A percentile compares a stretch with the other conserved stretches of the same genome.
phyloP scores from a whole-genome alignment of 1,140 invertebrate genomes.

The Pissodes strobi region DNA sequence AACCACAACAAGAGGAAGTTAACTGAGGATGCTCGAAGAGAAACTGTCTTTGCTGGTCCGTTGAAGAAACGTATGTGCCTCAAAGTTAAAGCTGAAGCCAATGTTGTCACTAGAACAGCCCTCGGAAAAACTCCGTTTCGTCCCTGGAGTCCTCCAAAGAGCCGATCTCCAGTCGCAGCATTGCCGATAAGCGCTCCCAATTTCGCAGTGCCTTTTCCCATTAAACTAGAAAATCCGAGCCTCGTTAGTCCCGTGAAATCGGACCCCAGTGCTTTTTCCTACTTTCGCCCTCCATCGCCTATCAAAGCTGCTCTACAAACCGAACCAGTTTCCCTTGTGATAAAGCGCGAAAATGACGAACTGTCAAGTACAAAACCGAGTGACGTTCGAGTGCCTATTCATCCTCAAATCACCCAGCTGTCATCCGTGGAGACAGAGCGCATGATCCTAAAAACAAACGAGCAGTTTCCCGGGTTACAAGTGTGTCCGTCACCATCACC shows the following conservation, averaged over 20 bases:
- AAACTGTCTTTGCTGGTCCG: slow-evolving; percentile 56
- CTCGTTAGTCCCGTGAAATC: not conserved
- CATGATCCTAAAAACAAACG: slow-evolving; percentile 42
- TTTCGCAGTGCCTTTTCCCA: slow-evolving; percentile 28
- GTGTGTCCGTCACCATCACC: not conserved
- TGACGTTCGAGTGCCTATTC: slow-evolving; percentile 60
- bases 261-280: slow-evolving; percentile 14
- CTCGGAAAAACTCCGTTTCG: slow-evolving; percentile 58
- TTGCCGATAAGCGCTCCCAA: not conserved
- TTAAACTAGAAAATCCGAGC: slow-evolving; percentile 17
- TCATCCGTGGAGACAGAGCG: slow-evolving; percentile 46
- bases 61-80: slow-evolving; percentile 70
- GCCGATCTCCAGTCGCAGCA: no score
- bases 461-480: slow-evolving; percentile 47
- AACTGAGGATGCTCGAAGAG: slow-evolving; percentile 13
- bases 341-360: slow-evolving; percentile 40
- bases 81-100: slow-evolving; percentile 53
- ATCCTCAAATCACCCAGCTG: slow-evolving; percentile 56
- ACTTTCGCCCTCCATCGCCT: slow-evolving; percentile 43
- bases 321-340: slow-evolving; percentile 59
- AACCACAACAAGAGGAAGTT: slow-evolving; percentile 68
- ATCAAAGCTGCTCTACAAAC: slow-evolving; percentile 48
- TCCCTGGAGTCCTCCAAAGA: slow-evolving; percentile 58
- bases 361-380: slow-evolving; percentile 42
- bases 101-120: slow-evolving; percentile 26